Base-by-base conservation (phyloP, 1,140 invertebrate genomes). In the Eubasilissa regina region DNA sequence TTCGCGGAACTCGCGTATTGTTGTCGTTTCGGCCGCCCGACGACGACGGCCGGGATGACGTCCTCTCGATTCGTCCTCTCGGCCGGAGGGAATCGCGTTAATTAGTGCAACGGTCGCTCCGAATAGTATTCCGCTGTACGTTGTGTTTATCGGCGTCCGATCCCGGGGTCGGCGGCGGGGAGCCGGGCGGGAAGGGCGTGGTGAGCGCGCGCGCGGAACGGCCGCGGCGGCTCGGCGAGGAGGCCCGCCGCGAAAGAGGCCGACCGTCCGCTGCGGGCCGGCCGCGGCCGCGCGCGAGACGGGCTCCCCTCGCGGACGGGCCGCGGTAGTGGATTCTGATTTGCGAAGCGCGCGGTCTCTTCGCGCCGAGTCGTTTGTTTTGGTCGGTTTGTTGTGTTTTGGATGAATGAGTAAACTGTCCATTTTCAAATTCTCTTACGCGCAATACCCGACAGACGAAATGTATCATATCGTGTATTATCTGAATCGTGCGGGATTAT, bases 151-250 rank as follows among this genome's bases (percentile, higher is more conserved):
- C 21, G 44, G 45, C 66, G 66, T 70, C 66, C 48, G 51, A 70
- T 70, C 51, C 48, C 11, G 45, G 66, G 48, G 15, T 47, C 70
- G 70, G 51, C 19, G 17, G 48, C 0, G 70, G 48, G 70, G 48
- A 25, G 53, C 3, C 13, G n/a, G 13, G 72, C 51, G 72, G 72
- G 51, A 74, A 56, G 70, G 70, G 70, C 48, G 48, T 56, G 70
- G 70, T 25, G 70, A 21, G 12, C 19, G 70, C 48, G 70, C 48
- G 70, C 70, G 56, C 12, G 53, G 48, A 12, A 6, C 70, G 19
- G 43, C 43, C 6, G 15, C 44, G 66, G 48, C n/a, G n/a, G 62
- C 11, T 8, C 15, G 0, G n/a, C 43, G 17, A 51, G n/a, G n/a
- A 51, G 48, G 11, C 11, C 48, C 48, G 48, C 48, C 48, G 48